Evolutionary conservation across 2,797 vertebrate species (phyloP).

Genomic region (Urocyon cinereoargenteus): DNA sequence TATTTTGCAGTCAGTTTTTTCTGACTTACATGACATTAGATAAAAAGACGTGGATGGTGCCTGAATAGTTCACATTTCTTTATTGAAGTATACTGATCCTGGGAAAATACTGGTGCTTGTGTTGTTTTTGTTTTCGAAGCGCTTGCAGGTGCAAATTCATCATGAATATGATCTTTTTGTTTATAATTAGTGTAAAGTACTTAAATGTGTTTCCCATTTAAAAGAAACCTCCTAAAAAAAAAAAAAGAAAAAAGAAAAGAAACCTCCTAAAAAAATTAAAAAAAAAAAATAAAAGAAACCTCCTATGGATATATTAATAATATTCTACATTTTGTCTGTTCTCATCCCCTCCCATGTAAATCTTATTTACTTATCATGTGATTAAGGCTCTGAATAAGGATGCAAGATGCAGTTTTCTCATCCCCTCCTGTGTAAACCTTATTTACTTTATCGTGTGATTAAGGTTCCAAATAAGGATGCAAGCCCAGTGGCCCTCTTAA

Average conservation of each 20-base stretch:
- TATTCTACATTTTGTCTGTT: neutral
- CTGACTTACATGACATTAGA: neutral
- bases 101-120: neutral
- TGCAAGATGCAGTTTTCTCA: slow-evolving; percentile 1
- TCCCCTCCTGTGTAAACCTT: neutral
- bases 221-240: neutral
- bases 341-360: neutral
- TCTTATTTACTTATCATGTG: slow-evolving; percentile 29
- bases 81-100: neutral
- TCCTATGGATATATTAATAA: slow-evolving; percentile 12
- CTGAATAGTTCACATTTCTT: neutral
- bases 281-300: slow-evolving; percentile 23
- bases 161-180: slow-evolving; percentile 44
- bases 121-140: slow-evolving; percentile 8
- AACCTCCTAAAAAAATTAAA: too few species aligned
- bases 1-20: neutral
- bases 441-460: slow-evolving; percentile 46
- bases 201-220: slow-evolving; percentile 24
- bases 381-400: slow-evolving; percentile 31
- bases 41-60: neutral
- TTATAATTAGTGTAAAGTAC: slow-evolving; percentile 51
- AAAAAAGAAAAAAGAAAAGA: too few species aligned
- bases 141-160: neutral
- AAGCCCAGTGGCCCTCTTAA: slow-evolving; percentile 10
- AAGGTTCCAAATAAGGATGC: neutral